Conservation (phyloP, 64 coral and sea anemone species). For the Orbicella faveolata region DNA sequence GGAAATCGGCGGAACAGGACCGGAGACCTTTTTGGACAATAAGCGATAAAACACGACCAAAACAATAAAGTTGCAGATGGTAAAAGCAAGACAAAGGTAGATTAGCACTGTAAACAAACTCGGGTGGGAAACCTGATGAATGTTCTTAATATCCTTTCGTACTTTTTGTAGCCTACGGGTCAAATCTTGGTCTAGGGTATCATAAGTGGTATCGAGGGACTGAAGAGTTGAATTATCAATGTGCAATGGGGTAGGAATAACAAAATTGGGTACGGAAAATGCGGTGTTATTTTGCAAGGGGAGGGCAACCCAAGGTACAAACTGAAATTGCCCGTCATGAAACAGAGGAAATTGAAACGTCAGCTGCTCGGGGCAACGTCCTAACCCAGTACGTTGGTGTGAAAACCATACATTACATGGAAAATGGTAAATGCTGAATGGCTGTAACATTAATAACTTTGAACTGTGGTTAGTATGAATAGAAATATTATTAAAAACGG, state of each 20-base stretch:
- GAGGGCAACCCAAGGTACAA: conserved; percentile 9
- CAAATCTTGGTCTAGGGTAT: not conserved
- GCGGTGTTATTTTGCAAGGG: not conserved
- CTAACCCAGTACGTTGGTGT: conserved; percentile 23
- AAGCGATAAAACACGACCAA: too few relatives aligned
- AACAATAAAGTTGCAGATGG: not conserved
- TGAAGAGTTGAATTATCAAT: conserved; percentile 28
- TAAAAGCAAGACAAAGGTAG: not conserved
- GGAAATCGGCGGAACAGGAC: too few relatives aligned
- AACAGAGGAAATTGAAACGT: conserved; percentile 44
- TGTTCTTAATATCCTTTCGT: not conserved
- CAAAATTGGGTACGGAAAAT: not conserved
- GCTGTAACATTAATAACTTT: not conserved
- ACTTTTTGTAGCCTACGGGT: not conserved
- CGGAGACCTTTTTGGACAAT: too few relatives aligned
- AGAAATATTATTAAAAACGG: not conserved
- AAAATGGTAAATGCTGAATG: conserved; percentile 49
- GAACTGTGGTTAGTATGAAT: not conserved
- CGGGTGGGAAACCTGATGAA: not conserved
- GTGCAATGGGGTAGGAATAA: conserved; percentile 31
- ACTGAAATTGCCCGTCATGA: not conserved
- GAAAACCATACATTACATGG: conserved; percentile 26
- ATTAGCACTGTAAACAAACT: not conserved
- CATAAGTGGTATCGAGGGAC: conserved; percentile 27
- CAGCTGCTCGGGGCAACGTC: conserved; percentile 22